phyloP scores from a whole-genome alignment of 2,797 vertebrate species.

The Sebastiscus tertius region DNA sequence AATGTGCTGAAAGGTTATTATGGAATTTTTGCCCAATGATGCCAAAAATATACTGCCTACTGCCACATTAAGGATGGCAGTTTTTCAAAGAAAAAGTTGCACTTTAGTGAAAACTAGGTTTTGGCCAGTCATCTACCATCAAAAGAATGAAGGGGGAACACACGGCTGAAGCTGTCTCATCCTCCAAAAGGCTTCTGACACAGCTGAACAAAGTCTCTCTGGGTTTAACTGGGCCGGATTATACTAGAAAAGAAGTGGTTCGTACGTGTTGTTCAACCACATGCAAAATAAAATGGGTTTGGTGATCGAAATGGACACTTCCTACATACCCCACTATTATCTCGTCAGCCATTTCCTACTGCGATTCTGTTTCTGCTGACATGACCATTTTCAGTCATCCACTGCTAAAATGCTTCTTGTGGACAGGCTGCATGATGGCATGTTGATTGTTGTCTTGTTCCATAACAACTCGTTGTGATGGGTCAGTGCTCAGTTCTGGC shows the following conservation, averaged over 20 bases:
- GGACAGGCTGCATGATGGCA: neutral
- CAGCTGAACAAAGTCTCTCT: neutral
- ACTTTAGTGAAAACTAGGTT: neutral
- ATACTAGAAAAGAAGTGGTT: neutral
- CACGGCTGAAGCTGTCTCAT: neutral
- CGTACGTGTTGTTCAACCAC: neutral
- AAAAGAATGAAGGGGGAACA: neutral
- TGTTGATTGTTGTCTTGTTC: neutral
- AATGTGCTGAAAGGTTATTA: no score
- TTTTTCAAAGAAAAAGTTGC: neutral
- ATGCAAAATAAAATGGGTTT: neutral
- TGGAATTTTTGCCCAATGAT: no score
- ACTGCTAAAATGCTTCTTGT: neutral
- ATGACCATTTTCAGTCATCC: neutral
- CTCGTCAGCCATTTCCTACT: neutral
- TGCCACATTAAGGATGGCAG: neutral
- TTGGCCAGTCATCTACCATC: neutral
- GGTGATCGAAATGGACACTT: neutral
- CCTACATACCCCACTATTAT: neutral
- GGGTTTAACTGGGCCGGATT: neutral
- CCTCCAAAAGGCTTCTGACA: neutral
- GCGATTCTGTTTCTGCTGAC: neutral
- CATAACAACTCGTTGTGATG: no score
- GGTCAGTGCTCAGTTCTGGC: no score
- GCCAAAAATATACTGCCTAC: no score